phyloP scores from a whole-genome alignment of 1,140 invertebrate species.

The Brachionus paranguensis region DNA sequence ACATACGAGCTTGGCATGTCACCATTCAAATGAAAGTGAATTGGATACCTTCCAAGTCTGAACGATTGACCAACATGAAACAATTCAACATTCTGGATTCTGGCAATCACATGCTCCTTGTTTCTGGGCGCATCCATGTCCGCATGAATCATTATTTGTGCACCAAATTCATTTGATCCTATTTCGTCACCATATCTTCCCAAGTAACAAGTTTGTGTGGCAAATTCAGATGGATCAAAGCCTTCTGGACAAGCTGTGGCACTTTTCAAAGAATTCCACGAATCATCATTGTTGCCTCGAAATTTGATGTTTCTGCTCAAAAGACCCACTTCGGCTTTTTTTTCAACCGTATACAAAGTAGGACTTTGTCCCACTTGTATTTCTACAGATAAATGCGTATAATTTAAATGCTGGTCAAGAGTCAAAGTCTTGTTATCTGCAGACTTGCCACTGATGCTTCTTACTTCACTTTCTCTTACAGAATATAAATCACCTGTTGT shows the following conservation, averaged over 20 bases:
- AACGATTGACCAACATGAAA: conserved; percentile 51
- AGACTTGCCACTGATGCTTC: conserved; percentile 45
- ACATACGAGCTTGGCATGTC: conserved; percentile 49
- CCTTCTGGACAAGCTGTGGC: conserved; percentile 48
- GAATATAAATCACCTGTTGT: conserved; percentile 47
- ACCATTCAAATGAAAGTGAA: conserved; percentile 53
- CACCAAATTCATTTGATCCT: conserved; percentile 50
- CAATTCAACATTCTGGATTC: conserved; percentile 37
- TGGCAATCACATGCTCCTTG: neutral
- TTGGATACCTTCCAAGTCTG: conserved; percentile 51
- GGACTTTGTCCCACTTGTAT: neutral
- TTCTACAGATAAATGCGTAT: conserved; percentile 41
- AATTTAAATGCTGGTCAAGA: conserved; percentile 44
- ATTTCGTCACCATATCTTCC: conserved; percentile 49
- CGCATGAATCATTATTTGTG: conserved; percentile 47
- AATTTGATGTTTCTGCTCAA: conserved; percentile 41
- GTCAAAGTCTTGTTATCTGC: conserved; percentile 45
- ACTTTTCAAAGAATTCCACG: conserved; percentile 38
- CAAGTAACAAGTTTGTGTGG: conserved; percentile 50
- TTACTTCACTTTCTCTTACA: conserved; percentile 44
- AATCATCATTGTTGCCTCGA: conserved; percentile 42
- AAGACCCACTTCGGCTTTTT: conserved; percentile 42
- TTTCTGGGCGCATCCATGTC: neutral
- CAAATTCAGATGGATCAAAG: conserved; percentile 51
- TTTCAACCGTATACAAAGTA: conserved; percentile 8